Base-by-base conservation (phyloP, 2,888 invertebrate genomes). In the Metallyticus violacea region DNA sequence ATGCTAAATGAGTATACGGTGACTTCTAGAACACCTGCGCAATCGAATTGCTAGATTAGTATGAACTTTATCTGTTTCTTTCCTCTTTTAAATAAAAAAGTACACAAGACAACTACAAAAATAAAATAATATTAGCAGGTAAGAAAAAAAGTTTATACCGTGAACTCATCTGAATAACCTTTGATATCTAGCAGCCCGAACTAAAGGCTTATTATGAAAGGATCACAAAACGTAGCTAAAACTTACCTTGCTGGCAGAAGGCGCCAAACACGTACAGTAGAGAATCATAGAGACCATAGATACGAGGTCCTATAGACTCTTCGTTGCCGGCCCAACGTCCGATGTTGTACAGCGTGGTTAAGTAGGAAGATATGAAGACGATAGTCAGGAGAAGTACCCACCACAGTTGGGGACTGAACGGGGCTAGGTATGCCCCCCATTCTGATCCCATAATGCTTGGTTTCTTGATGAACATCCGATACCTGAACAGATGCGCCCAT, bases 181-280 rank as follows among this genome's bases (percentile, higher is more conserved):
- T n/a, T n/a, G n/a, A n/a, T n/a, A n/a, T n/a, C n/a, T n/a, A n/a
- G n/a, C n/a, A n/a, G n/a, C n/a, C n/a, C n/a, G n/a, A n/a, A n/a
- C n/a, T n/a, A n/a, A n/a, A n/a, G n/a, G n/a, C n/a, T n/a, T n/a
- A n/a, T n/a, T n/a, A n/a, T n/a, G n/a, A n/a, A n/a, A n/a, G n/a
- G n/a, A n/a, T 26, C 9, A 1, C 79, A 79, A 79, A 4, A 1
- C 7, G 6, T 27, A n/a, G 6, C 9, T 7, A 26, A 6, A 0
- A 29, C 77, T 89, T 86, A 90, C 90, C 89, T 85, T 91, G 91
- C 77, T 90, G 90, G 77, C 91, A 91, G 29, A 90, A 89, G 76
- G 90, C 90, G 9, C 90, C 90, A 28, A 84, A 84, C 26, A 88
- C 84, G 62, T 79, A 85, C 6, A 85, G 84, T 25, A 87, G 30